Evolutionary conservation across 2,797 vertebrate species (phyloP).

Genomic region (Aldrovandia affinis): DNA sequence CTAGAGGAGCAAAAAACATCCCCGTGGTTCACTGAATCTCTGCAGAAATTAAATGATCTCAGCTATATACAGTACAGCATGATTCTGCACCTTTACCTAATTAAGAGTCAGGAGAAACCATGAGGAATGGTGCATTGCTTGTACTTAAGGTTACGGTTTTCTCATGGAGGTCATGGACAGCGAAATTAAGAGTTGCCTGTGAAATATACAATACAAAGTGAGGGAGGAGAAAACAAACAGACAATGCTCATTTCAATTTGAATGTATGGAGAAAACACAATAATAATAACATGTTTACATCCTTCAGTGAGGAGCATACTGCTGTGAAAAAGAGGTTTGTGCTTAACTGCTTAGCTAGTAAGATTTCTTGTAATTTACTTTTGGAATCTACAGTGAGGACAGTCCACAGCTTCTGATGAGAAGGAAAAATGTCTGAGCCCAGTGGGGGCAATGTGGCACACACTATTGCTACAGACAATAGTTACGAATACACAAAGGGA

Average conservation of each 20-base stretch:
- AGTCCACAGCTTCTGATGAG: neutral
- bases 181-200: neutral
- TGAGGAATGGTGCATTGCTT: neutral
- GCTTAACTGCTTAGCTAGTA: neutral
- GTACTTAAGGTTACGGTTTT: slow-evolving; percentile 4
- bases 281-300: neutral
- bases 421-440: neutral
- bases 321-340: neutral
- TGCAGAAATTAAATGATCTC: slow-evolving; percentile 2
- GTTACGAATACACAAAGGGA: neutral
- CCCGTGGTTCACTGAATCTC: neutral
- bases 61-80: neutral
- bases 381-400: neutral
- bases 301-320: neutral
- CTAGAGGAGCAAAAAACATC: neutral
- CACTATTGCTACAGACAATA: neutral
- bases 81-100: neutral
- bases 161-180: neutral
- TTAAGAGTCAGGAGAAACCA: slow-evolving; percentile 10
- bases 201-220: neutral
- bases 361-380: neutral
- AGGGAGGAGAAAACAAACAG: neutral
- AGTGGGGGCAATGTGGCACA: neutral
- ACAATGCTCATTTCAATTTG: neutral
- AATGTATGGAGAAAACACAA: neutral